Base-by-base conservation (phyloP, 2,113 vertebrate genomes). In the Casuarius casuarius region DNA sequence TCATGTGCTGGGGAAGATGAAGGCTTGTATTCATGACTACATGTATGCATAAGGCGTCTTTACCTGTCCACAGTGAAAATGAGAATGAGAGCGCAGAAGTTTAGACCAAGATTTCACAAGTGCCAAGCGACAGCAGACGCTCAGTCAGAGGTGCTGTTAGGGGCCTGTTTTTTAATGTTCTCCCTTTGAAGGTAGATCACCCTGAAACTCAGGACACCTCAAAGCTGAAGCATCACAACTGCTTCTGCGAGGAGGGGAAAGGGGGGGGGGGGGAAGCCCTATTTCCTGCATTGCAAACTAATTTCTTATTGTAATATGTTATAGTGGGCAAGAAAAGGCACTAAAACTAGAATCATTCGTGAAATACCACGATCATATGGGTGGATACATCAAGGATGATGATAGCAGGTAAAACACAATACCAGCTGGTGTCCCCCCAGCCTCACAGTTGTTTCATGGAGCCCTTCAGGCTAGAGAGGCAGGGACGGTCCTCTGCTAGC, bases 271-370 rank as follows among this genome's bases (percentile, higher is more conserved):
- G 16, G 84, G 82, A 13, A 63, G 51, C 79, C 2, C 0, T 12
- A 12, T 48, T 93, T 89, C 83, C 94, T 96, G 92, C 89, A 5
- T 83, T 76, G 87, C 87, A 29, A 2, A 82, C 7, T 7, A 35
- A 23, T 59, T 44, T 56, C 22, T 62, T 90, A 94, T 89, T 33
- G 83, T 68, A 17, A 66, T 95, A 71, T 89, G 94, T 76, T 91
- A 31, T 87, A 61, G 79, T 73, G 66, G 94, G 91, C 89, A 91
- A 93, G 66, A 93, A 72, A 59, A 81, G 89, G 95, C 74, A 22
- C 48, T 16, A 0, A 7, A 19, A 68, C 67, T 63, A 25, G 49
- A 5, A 66, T 79, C 35, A 2, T 76, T 61, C 65, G 78, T 94
- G 93, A 56, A 68, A 19, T 79, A 85, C 29, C 65, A 23, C 7